Evolutionary conservation across 2,113 vertebrate species (phyloP).

Genomic region (Pelecanoides urinatrix): DNA sequence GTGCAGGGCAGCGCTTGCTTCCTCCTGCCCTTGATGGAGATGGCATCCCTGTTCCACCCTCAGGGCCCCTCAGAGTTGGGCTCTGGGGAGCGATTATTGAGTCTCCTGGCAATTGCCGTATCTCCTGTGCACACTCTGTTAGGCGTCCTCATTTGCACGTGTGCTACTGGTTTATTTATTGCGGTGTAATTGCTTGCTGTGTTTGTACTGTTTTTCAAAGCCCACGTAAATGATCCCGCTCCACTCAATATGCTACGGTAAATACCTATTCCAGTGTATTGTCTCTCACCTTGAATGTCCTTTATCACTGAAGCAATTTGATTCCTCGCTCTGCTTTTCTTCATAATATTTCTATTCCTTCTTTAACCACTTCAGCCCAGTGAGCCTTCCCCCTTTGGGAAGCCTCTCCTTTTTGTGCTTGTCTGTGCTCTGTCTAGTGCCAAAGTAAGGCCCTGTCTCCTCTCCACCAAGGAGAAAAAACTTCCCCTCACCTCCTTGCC

Average conservation of each 20-base stretch:
- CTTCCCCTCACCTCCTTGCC: background rate
- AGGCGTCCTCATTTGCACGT: background rate
- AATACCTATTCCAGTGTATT: background rate
- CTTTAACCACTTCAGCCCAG: background rate
- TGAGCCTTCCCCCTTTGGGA: background rate
- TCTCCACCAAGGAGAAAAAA: background rate
- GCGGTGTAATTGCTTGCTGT: slow-evolving; percentile 10
- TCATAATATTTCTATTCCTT: background rate
- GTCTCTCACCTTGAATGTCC: slow-evolving; percentile 32
- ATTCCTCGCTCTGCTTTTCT: background rate
- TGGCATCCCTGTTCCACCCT: background rate
- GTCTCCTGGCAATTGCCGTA: background rate
- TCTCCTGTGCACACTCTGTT: background rate
- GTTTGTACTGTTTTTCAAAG: slow-evolving; percentile 25
- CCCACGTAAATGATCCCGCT: background rate
- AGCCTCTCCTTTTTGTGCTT: background rate
- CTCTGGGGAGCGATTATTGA: accelerated
- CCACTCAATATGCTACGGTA: background rate
- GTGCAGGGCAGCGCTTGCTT: background rate
- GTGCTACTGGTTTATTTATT: slow-evolving; percentile 36
- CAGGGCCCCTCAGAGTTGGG: accelerated
- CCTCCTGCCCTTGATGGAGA: background rate
- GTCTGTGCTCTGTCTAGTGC: background rate
- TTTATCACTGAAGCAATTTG: background rate
- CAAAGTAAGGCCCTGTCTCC: background rate